Base-by-base conservation (phyloP, 2,113 vertebrate species). In the Corvus cornix region DNA sequence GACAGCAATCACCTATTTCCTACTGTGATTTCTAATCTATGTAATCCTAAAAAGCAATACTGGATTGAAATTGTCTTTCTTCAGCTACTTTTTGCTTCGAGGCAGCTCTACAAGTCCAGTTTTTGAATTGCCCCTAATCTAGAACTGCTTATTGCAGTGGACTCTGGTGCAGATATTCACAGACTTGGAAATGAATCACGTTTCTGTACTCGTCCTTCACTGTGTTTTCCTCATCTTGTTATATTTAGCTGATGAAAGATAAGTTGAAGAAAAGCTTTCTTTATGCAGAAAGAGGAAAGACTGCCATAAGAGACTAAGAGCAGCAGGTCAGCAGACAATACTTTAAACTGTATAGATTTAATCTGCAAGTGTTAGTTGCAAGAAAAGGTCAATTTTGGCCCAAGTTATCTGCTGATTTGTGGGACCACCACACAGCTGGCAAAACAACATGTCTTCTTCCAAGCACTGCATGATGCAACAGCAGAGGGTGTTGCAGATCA, bases 401-500 rank as follows among this genome's bases (percentile, higher is more conserved):
- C 30, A 41, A 78, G 26, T 10, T 24, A 66, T 68, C 39, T 37
- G 26, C 41, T 82, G 60, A 72, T 95, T 62, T 59, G 19, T 51
- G 53, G 43, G 16, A 60, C n/a, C 43, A 80, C 35, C 58, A 83
- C 17, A 27, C 5, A 43, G 53, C 63, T 30, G 22, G n/a, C 58
- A 83, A 48, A 90, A 9, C 13, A 94, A 60, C 13, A n/a, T 11
- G 10, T 31, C 70, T 58, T 67, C 66, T 53, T 76, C 55, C 21
- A 46, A 80, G 48, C 19, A 43, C 30, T 74, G 83, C 33, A 56
- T 10, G 20, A 81, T 59, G 48, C 51, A 93, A 96, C 93, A 95
- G 85, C 85, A 97, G 93, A 96, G 88, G 92, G 95, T 96, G 93
- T 92, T 97, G 93, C 79, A 94, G 92, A 86, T 88, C 87, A 88